Evolutionary conservation across 2,888 invertebrate species (phyloP).

Genomic region (Deroplatys truncata): DNA sequence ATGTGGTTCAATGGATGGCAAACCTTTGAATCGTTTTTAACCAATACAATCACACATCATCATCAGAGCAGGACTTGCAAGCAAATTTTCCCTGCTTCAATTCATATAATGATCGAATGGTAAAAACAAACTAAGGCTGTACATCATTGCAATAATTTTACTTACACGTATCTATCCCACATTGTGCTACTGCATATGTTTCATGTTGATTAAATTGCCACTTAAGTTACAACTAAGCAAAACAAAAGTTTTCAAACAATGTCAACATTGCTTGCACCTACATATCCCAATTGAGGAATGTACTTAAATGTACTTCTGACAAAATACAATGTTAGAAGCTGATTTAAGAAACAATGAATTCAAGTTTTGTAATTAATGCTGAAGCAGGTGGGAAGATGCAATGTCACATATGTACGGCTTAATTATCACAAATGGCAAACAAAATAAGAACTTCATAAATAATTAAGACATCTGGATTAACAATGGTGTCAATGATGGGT

Average conservation of each 20-base stretch:
- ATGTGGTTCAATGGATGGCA: background rate
- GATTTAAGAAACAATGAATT: background rate
- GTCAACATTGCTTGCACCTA: background rate
- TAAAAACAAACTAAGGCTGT: conserved; percentile 10
- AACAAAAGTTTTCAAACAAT: background rate
- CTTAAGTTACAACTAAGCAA: background rate
- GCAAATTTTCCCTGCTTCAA: conserved; percentile 21
- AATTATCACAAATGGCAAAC: no score
- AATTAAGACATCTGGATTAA: no score
- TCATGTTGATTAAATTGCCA: background rate
- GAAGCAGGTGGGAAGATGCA: background rate
- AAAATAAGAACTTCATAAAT: no score
- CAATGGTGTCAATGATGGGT: no score
- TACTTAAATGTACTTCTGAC: background rate
- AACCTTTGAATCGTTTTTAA: background rate
- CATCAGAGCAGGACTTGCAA: conserved; percentile 27
- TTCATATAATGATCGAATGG: conserved; percentile 23
- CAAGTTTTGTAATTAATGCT: background rate
- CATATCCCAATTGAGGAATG: background rate
- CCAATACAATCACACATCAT: conserved; percentile 13
- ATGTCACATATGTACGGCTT: background rate
- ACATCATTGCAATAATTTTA: background rate
- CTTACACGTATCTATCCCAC: background rate
- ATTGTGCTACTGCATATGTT: background rate
- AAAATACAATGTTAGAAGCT: background rate